Conservation (phyloP, 1,140 invertebrate species). For the Dendrolimus kikuchii region DNA sequence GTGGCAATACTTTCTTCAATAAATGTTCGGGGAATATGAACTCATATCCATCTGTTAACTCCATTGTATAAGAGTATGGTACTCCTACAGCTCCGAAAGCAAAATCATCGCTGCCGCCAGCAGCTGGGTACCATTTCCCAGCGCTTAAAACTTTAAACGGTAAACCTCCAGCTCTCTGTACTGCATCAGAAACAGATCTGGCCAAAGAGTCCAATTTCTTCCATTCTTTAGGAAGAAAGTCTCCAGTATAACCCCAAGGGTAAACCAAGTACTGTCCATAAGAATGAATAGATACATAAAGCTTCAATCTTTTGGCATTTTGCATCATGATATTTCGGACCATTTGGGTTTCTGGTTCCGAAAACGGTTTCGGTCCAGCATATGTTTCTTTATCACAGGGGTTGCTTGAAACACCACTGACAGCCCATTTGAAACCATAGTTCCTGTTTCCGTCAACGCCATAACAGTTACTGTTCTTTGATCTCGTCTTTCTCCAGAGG, state of each 20-base stretch:
- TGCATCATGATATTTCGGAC: constrained; percentile 74
- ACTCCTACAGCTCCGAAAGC: constrained; percentile 76
- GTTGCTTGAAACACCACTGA: constrained; percentile 76
- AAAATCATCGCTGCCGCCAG: constrained; percentile 82
- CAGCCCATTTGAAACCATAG: constrained; percentile 78
- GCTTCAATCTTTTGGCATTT: constrained; percentile 69
- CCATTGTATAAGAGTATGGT: constrained; percentile 80
- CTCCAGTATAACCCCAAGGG: constrained; percentile 74
- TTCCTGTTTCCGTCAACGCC: constrained; percentile 81
- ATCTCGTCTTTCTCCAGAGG: constrained; percentile 76
- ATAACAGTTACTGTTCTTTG: constrained; percentile 60
- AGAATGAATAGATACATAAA: constrained; percentile 81
- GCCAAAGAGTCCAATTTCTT: constrained; percentile 42
- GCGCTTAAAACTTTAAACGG: constrained; percentile 70
- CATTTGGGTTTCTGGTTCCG: constrained; percentile 81
- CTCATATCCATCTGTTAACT: constrained; percentile 71
- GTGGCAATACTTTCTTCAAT: constrained; percentile 33
- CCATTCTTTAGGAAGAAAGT: constrained; percentile 43
- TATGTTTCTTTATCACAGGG: constrained; percentile 81
- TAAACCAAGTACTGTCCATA: constrained; percentile 77
- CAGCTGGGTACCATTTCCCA: constrained; percentile 74
- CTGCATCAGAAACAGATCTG: constrained; percentile 44
- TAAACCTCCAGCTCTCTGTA: constrained; percentile 53
- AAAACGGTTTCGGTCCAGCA: constrained; percentile 80
- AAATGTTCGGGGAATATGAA: constrained; percentile 52